Evolutionary conservation across 1,140 invertebrate genomes (phyloP), one percentile per base, ranked within the genome.

Genomic region (Drosophila lowei): DNA sequence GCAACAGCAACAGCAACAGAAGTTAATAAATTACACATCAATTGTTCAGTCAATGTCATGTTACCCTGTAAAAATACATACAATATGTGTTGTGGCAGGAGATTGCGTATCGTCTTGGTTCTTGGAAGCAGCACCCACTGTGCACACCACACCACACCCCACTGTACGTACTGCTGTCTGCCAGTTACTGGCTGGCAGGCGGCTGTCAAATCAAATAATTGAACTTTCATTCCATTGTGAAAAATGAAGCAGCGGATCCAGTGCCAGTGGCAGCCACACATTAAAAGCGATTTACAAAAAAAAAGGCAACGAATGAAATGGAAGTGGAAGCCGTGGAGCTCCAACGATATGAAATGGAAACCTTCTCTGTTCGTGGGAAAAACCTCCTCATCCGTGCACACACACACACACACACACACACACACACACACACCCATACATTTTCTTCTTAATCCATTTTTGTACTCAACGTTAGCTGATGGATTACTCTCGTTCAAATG

Each of bases 181-280:
- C 47, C 71, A 64, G 71, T 52, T 58, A 54, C 61, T 74, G 67
- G 53, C 77, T 53, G 48, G 50, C 34, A 38, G 34, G 34, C 34
- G 77, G 48, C 81, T 86, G 80, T 85, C 80, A 85, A 85, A 85
- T 85, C 80, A 85, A 85, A 85, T 86, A 85, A 85, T 85, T 85
- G 77, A 85, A 86, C 81, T 86, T 85, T 86, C 81, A 77, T 77
- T 80, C 72, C 81, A 85, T 86, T 85, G 77, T 85, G 77, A 85
- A 85, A 86, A 84, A 84, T 84, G 77, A 85, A 77, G 58, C 59
- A 79, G 54, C 72, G 11, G 34, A 61, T 57, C 59, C 59, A 28
- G 42, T 55, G 68, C 67, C 41, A 55, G 57, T 56, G 60, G 62
- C 55, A 50, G 81, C 77, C 67, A 50, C 81, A 77, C 77, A 77